These are phyloP conservation scores for Scelioninae gen. 1 DNA, from an alignment of 2,888 invertebrate species.

Conservation along the genomic window DNA sequence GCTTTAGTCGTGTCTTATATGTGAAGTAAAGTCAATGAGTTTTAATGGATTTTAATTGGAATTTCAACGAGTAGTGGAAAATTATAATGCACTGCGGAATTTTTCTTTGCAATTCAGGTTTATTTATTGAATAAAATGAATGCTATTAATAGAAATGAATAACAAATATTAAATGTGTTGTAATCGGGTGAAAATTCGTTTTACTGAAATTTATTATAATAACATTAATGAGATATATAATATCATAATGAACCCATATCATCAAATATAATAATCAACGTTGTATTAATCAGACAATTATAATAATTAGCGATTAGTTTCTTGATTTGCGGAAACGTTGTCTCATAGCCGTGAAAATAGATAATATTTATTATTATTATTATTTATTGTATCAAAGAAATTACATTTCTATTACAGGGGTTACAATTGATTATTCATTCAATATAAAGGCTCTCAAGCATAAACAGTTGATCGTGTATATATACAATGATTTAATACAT, in stretches of 20 bases:
- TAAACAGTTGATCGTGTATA: not conserved
- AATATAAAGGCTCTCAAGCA: not conserved
- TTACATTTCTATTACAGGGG: not conserved
- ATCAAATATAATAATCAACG: not conserved
- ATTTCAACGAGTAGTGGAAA: not conserved
- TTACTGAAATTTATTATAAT: too few species aligned
- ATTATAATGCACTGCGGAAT: too few species aligned
- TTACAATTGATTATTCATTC: not conserved
- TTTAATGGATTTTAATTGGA: constrained; percentile 2
- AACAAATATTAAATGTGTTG: too few species aligned
- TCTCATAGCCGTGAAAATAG: not conserved
- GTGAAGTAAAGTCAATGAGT: constrained; percentile 1
- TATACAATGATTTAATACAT: not conserved
- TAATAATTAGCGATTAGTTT: constrained; percentile 2
- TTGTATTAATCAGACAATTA: not conserved
- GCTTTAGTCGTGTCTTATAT: not conserved
- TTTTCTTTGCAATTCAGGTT: too few species aligned
- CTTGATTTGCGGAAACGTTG: not conserved
- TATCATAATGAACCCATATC: not conserved
- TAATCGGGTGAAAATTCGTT: too few species aligned
- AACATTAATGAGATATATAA: too few species aligned
- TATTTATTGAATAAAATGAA: too few species aligned
- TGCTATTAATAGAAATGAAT: too few species aligned
- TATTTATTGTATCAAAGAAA: constrained; percentile 66
- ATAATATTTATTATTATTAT: not conserved